These are phyloP conservation scores for Struthidea cinerea DNA, from an alignment of 2,113 vertebrate species.

Conservation along the genomic window DNA sequence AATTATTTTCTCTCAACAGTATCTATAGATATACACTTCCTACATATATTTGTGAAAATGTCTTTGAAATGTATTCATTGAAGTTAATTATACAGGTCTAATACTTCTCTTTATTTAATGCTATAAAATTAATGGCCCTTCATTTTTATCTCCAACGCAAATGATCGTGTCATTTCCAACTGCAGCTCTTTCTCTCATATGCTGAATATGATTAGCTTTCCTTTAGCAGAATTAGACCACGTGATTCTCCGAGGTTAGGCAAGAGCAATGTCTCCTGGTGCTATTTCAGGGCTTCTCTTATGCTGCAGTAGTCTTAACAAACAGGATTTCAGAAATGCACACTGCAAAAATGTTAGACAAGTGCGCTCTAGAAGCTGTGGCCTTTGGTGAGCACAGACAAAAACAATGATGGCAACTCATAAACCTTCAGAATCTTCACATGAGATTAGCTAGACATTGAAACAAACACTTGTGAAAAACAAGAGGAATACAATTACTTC, in stretches of 20 bases:
- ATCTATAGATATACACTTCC: background rate
- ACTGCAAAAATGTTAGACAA: background rate
- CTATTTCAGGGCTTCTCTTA: slow-evolving; percentile 42
- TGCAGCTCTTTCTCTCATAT: slow-evolving; percentile 38
- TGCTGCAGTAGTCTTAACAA: slow-evolving; percentile 13
- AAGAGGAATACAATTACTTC: background rate
- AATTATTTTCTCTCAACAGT: background rate
- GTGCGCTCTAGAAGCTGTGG: background rate
- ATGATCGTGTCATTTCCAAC: slow-evolving; percentile 62
- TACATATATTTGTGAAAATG: slow-evolving; percentile 32
- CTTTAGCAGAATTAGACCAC: slow-evolving; percentile 40
- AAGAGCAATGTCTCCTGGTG: background rate
- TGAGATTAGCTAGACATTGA: slow-evolving; percentile 1
- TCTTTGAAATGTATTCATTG: slow-evolving; percentile 66
- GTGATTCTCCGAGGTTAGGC: slow-evolving; percentile 28
- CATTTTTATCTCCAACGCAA: slow-evolving; percentile 70
- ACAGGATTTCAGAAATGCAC: slow-evolving; percentile 21
- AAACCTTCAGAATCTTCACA: slow-evolving; percentile 28
- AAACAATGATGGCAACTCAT: slow-evolving; percentile 1
- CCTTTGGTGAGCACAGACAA: background rate
- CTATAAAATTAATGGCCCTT: slow-evolving; percentile 75
- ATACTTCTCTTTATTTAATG: slow-evolving; percentile 69
- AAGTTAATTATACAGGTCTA: slow-evolving; percentile 69
- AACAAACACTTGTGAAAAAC: slow-evolving; percentile 5
- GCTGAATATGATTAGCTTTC: slow-evolving; percentile 61